phyloP scores from a whole-genome alignment of 2,888 invertebrate genomes.

The Clistopyga incitator region DNA sequence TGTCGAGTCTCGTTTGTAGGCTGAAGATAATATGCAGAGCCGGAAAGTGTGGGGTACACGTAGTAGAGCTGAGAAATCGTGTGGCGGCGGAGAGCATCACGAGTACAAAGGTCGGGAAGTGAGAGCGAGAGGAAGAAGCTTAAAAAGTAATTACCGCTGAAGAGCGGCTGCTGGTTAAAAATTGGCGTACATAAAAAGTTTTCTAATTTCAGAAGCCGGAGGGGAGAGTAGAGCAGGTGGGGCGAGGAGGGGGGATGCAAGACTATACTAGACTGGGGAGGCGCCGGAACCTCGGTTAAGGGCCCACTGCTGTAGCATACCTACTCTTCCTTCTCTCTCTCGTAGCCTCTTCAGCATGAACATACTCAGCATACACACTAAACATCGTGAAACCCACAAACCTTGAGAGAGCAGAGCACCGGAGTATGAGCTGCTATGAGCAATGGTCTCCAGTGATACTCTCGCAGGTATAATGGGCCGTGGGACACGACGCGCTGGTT shows the following conservation, averaged over 20 bases:
- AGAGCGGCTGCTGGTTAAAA: slow-evolving; percentile 82
- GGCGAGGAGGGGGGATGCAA: slow-evolving; percentile 28
- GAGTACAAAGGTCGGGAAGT: slow-evolving; percentile 57
- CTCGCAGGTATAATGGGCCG: slow-evolving; percentile 54
- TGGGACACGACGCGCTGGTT: slow-evolving; percentile 49
- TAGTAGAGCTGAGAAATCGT: slow-evolving; percentile 46
- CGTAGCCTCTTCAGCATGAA: slow-evolving; percentile 61
- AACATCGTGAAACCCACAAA: slow-evolving; percentile 49
- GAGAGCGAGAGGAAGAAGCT: slow-evolving; percentile 77
- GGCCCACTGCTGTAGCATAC: slow-evolving; percentile 40
- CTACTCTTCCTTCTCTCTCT: slow-evolving; percentile 37
- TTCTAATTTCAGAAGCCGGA: slow-evolving; percentile 82
- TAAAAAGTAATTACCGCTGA: slow-evolving; percentile 84
- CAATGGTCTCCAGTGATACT: slow-evolving; percentile 53
- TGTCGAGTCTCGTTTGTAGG: slow-evolving; percentile 17
- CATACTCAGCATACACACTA: slow-evolving; percentile 36
- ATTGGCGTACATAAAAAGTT: slow-evolving; percentile 84
- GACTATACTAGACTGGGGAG: slow-evolving; percentile 35
- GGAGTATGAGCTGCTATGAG: slow-evolving; percentile 59
- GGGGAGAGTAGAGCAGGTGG: slow-evolving; percentile 64
- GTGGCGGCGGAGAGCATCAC: slow-evolving; percentile 40
- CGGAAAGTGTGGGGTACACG: slow-evolving; percentile 19
- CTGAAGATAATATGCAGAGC: slow-evolving; percentile 80
- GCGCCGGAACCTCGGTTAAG: slow-evolving; percentile 55
- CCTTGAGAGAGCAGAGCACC: slow-evolving; percentile 49